Percentiles rank a stretch among this genome's conserved stretches.
Conservation (phyloP, 2,113 vertebrate species). For the Cyphomyrus discorhynchus region DNA sequence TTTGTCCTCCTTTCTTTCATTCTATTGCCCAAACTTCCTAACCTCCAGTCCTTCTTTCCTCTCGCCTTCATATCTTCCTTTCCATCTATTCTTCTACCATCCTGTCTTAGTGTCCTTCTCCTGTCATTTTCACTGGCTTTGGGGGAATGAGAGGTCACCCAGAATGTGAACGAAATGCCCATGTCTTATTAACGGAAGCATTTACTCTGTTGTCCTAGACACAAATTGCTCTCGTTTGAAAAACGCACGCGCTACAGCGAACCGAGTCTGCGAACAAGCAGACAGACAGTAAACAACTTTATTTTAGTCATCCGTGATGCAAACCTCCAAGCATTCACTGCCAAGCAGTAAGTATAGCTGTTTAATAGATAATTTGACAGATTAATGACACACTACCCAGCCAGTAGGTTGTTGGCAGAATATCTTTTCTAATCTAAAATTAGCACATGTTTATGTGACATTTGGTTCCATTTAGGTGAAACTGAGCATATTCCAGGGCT, state of each 20-base stretch:
- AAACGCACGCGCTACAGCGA: not conserved
- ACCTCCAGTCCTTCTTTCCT: not conserved
- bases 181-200: not conserved
- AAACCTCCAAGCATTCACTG: conserved; percentile 7
- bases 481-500: not conserved
- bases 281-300: conserved; percentile 10
- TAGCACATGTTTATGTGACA: conserved; percentile 9
- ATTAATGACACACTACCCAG: conserved; percentile 8
- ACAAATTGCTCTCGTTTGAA: not conserved
- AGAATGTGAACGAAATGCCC: not conserved
- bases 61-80: not conserved
- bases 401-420: conserved; percentile 15
- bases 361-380: conserved; percentile 21
- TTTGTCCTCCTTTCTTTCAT: not conserved
- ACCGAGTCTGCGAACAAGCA: not conserved
- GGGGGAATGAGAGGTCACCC: no score
- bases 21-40: not conserved
- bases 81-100: not conserved
- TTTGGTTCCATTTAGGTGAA: conserved; percentile 2
- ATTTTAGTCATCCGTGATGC: conserved; percentile 18
- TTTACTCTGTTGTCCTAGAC: not conserved
- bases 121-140: not conserved
- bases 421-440: conserved; percentile 20
- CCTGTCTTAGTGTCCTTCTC: not conserved
- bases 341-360: conserved; percentile 13